A percentile compares a stretch with the other conserved stretches of the same genome.
Evolutionary conservation across 2,113 vertebrate genomes (phyloP).

Genomic region (Cygnus atratus): DNA sequence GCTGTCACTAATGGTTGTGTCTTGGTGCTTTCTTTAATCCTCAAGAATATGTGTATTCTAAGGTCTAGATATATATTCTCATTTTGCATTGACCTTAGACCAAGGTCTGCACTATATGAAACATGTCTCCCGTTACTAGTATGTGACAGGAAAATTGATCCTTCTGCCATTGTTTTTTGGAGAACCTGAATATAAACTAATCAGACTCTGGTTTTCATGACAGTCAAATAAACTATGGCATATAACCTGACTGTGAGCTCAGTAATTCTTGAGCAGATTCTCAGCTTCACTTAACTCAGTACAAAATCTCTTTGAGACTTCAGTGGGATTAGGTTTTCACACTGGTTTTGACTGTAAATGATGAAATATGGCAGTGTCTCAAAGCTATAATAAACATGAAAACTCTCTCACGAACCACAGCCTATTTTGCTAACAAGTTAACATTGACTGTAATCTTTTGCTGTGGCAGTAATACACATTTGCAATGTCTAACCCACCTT

Average conservation of each 20-base stretch:
- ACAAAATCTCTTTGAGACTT: background rate
- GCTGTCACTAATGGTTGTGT: background rate
- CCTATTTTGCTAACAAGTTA: background rate
- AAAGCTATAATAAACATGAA: background rate
- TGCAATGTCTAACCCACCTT: background rate
- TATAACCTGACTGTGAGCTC: rapidly evolving
- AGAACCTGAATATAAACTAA: background rate
- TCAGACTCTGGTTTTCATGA: rapidly evolving
- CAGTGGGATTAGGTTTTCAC: background rate
- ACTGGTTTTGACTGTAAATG: background rate
- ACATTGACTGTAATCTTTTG: background rate
- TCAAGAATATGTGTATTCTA: background rate
- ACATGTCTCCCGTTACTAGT: background rate
- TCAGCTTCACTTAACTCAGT: background rate
- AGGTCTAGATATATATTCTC: background rate
- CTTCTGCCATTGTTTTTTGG: background rate
- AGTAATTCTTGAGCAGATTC: background rate
- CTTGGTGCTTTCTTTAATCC: background rate
- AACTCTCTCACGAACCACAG: background rate
- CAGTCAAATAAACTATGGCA: background rate
- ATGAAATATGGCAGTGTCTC: background rate
- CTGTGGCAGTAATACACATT: background rate
- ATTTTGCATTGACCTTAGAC: background rate
- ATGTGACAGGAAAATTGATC: background rate
- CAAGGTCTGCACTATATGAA: background rate